Base-by-base conservation (phyloP, 53 echinoderm and acorn worm genomes). In the Actinopyga echinites region DNA sequence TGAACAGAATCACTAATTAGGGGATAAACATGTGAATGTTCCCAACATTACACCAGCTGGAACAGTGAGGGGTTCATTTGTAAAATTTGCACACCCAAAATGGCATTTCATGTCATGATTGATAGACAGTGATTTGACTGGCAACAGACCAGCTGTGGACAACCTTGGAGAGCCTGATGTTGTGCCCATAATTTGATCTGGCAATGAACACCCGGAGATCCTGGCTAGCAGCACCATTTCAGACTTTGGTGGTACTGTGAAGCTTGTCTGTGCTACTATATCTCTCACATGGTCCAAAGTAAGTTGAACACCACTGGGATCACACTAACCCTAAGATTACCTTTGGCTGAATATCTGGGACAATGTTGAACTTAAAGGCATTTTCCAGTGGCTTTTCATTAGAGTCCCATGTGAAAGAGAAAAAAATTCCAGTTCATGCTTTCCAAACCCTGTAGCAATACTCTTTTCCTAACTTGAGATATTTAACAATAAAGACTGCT, bases 11-110 rank as follows among this genome's bases (percentile, higher is more conserved):
- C 33, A 54, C n/a, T n/a, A n/a, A n/a, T 35, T 13, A 0, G 40
- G 24, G 8, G 87, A 82, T 33, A 86, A 53, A 36, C 82, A 86
- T 54, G 87, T 86, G 40, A 86, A 86, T 53, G 26, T 86, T 32
- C 82, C 87, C 67, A 82, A 65, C 52, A 38, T 58, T 28, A 21
- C 57, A 85, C 85, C 85, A 65, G 80, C 80, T 30, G 33, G 80
- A 35, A 86, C 43, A 55, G 30, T 26, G 24, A 82, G 33, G 31
- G 67, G 68, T 21, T 81, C 37, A 44, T 40, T 57, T 24, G 31
- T 36, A 61, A 85, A 85, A 64, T 86, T 86, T 24, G 86, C 86
- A 86, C 86, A 79, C 9, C 34, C 86, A 86, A 57, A 86, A 35
- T 80, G 86, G 15, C 79, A 59, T 17, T 34, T 36, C 44, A 78